Evolutionary conservation across 1,140 invertebrate genomes (phyloP).

Genomic region (Oncopodura yosiiana): DNA sequence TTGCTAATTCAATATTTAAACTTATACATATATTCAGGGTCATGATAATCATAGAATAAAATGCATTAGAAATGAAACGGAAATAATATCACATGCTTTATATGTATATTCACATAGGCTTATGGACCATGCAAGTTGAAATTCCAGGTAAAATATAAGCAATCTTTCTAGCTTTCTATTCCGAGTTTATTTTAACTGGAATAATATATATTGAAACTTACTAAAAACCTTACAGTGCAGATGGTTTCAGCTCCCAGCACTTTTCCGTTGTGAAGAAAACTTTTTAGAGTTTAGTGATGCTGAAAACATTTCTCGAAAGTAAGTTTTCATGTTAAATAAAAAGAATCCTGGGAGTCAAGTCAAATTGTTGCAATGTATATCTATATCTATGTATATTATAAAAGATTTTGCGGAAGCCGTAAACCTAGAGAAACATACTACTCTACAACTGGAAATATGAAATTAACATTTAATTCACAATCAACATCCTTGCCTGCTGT

Average conservation of each 20-base stretch:
- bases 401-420: slow-evolving; percentile 31
- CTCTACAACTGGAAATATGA: slow-evolving; percentile 12
- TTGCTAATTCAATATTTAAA: too few relatives aligned
- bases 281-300: slow-evolving; percentile 20
- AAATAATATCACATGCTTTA: not conserved
- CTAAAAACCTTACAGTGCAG: too few relatives aligned
- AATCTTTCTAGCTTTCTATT: too few relatives aligned
- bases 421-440: slow-evolving; percentile 21
- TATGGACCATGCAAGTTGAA: slow-evolving; percentile 17
- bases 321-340: not conserved
- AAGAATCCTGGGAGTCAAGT: not conserved
- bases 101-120: slow-evolving; percentile 2
- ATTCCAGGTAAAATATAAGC: too few relatives aligned
- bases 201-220: too few relatives aligned
- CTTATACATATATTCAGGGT: too few relatives aligned
- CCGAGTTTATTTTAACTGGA: too few relatives aligned
- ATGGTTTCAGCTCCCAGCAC: slow-evolving; percentile 31
- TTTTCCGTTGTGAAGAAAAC: slow-evolving; percentile 32
- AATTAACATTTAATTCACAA: slow-evolving; percentile 25
- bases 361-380: not conserved
- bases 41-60: too few relatives aligned
- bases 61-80: too few relatives aligned
- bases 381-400: not conserved
- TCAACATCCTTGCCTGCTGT: slow-evolving; percentile 20
- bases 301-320: slow-evolving; percentile 14